Conservation (phyloP, 2,888 invertebrate genomes). For the Reticulitermes lucifugus region DNA sequence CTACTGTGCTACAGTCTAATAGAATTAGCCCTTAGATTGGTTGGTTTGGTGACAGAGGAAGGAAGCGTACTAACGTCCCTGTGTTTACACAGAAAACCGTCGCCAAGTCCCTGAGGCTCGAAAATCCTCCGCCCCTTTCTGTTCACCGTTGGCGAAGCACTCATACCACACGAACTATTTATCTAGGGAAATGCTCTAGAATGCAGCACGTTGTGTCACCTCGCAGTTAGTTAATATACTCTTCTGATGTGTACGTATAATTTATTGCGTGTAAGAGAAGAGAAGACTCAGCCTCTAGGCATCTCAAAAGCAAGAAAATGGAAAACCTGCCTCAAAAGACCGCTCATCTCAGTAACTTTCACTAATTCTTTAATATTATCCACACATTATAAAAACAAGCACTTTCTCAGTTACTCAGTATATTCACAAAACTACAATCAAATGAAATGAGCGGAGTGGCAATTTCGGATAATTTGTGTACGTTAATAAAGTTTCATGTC, state of each 20-base stretch:
- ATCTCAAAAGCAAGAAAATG: not conserved
- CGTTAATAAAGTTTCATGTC: no score
- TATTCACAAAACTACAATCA: no score
- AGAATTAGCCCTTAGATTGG: slow-evolving; percentile 18
- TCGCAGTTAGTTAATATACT: slow-evolving; percentile 32
- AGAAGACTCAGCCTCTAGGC: not conserved
- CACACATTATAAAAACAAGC: no score
- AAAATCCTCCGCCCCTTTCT: slow-evolving; percentile 14
- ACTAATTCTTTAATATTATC: no score
- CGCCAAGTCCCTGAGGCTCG: slow-evolving; percentile 30
- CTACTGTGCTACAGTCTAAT: slow-evolving; percentile 26
- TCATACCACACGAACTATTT: not conserved
- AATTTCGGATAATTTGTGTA: no score
- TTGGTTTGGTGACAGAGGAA: no score
- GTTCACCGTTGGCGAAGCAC: not conserved
- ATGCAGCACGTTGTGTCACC: slow-evolving; percentile 28
- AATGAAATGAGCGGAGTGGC: no score
- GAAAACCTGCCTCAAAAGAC: no score
- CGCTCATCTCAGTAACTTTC: no score
- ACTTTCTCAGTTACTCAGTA: no score
- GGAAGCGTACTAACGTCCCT: not conserved
- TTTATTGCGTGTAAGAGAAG: slow-evolving; percentile 18
- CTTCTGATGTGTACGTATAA: not conserved
- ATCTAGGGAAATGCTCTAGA: slow-evolving; percentile 28
- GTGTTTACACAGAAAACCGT: slow-evolving; percentile 33